These are phyloP conservation scores for Macroglossus sobrinus DNA, from an alignment of 2,113 vertebrate genomes.

Conservation along the genomic window DNA sequence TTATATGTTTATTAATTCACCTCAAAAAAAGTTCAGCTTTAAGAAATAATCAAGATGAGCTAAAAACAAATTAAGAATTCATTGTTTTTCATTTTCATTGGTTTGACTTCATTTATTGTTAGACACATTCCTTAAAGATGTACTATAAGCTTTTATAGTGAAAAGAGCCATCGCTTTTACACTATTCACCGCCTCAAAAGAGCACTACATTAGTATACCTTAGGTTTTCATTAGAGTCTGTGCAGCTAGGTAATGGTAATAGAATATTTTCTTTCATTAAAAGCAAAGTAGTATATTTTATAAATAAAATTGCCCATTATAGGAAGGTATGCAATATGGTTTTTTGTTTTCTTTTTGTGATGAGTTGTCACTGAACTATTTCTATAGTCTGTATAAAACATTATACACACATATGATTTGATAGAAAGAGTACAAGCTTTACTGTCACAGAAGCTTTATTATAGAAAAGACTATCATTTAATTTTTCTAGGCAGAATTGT, in stretches of 20 bases:
- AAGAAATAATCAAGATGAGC: not conserved
- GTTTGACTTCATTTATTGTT: not conserved
- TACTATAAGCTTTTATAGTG: not conserved
- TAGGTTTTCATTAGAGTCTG: not conserved
- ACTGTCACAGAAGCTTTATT: not conserved
- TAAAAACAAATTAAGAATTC: not conserved
- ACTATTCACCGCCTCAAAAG: not conserved
- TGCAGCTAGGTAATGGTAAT: not conserved
- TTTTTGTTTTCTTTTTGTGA: not conserved
- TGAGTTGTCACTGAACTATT: not conserved
- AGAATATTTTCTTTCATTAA: not conserved
- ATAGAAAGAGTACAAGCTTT: not conserved
- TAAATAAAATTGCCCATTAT: not conserved
- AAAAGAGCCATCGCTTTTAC: not conserved
- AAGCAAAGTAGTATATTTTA: slow-evolving; percentile 4
- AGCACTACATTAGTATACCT: not conserved
- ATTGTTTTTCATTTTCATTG: not conserved
- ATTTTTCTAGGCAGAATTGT: not conserved
- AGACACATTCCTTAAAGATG: not conserved
- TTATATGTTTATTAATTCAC: not conserved
- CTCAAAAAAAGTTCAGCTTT: not conserved
- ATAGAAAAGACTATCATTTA: not conserved
- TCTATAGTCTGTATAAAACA: not conserved
- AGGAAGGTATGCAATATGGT: not conserved
- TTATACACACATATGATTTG: too few relatives aligned